These are phyloP conservation scores for Elmis aenea DNA, from an alignment of 2,888 invertebrate species.

Conservation along the genomic window DNA sequence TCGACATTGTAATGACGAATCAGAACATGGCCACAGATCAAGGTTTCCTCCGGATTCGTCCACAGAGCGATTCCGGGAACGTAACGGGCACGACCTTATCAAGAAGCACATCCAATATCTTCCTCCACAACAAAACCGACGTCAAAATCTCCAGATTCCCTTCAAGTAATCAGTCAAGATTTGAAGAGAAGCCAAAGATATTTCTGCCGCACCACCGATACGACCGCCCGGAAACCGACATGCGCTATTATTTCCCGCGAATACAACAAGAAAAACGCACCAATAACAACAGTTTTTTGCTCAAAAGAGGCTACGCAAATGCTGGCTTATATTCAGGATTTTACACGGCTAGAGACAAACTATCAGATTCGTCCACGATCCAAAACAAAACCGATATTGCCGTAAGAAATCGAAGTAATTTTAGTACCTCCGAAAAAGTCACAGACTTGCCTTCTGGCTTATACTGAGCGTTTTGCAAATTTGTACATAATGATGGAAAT, in stretches of 20 bases:
- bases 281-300: constrained; percentile 49
- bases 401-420: constrained; percentile 45
- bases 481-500: too few relatives aligned
- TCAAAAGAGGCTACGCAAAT: constrained; percentile 58
- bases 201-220: constrained; percentile 37
- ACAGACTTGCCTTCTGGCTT: constrained; percentile 71
- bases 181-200: constrained; percentile 41
- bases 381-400: too few relatives aligned
- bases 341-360: constrained; percentile 12
- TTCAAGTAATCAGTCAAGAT: constrained; percentile 13
- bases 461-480: constrained; percentile 55
- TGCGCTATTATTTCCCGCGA: constrained; percentile 45
- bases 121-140: constrained; percentile 18
- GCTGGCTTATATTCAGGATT: constrained; percentile 63
- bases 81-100: constrained; percentile 29
- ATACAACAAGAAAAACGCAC: constrained; percentile 48
- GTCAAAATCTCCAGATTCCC: constrained; percentile 20
- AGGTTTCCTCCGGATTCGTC: constrained; percentile 3
- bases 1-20: constrained; percentile 63
- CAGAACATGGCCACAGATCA: constrained; percentile 13
- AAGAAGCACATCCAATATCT: constrained; percentile 34
- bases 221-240: constrained; percentile 33
- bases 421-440: constrained; percentile 53
- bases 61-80: constrained; percentile 38
- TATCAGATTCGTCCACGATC: neutral